Percentiles rank a stretch among this genome's conserved stretches.
phyloP scores from a whole-genome alignment of 2,797 vertebrate species.

The Masticophis lateralis region DNA sequence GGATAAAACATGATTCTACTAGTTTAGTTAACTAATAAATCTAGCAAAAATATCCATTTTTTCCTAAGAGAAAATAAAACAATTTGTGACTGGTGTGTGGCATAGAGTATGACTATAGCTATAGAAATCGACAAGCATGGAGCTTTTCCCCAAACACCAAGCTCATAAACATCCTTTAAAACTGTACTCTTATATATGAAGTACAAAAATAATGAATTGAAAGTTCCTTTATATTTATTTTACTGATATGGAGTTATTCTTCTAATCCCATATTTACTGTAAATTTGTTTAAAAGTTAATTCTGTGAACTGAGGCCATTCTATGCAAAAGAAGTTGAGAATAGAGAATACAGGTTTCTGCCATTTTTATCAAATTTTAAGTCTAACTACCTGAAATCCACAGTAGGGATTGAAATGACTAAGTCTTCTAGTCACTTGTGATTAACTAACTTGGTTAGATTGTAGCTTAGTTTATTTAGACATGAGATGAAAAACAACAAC shows the following conservation, averaged over 20 bases:
- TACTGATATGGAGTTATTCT: neutral
- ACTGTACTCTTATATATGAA: neutral
- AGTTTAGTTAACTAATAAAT: neutral
- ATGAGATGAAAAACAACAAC: neutral
- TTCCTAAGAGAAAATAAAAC: neutral
- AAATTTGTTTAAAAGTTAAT: neutral
- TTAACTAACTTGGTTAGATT: neutral
- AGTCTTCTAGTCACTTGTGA: neutral
- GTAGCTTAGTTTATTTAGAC: neutral
- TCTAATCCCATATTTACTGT: neutral
- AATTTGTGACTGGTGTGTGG: neutral
- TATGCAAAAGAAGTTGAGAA: neutral
- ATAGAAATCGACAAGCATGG: too few relatives aligned
- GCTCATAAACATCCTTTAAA: neutral
- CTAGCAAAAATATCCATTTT: neutral
- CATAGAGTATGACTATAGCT: neutral
- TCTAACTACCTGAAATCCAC: neutral
- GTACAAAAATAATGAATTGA: neutral
- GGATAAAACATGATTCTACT: neutral
- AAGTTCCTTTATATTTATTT: neutral
- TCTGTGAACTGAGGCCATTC: neutral
- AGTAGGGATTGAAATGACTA: neutral
- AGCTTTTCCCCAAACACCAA: neutral
- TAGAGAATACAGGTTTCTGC: neutral
- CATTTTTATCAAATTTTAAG: neutral